A percentile compares a stretch with the other conserved stretches of the same genome.
These are phyloP conservation scores for Babyrousa celebensis DNA, from an alignment of 2,797 vertebrate genomes.

Conservation along the genomic window DNA sequence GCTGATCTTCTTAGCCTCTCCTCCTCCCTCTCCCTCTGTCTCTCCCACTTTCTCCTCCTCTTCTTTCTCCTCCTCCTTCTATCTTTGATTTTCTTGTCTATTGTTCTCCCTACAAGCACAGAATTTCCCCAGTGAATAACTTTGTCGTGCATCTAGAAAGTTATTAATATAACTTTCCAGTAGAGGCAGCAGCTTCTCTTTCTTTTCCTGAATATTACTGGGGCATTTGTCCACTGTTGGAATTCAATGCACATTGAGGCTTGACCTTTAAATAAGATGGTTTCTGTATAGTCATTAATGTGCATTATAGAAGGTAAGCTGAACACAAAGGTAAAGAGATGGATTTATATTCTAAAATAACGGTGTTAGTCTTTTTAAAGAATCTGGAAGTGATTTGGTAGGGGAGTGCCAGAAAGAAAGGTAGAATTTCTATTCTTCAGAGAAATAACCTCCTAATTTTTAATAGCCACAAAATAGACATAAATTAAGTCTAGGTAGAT, in stretches of 20 bases:
- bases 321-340: not conserved
- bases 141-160: slow-evolving; percentile 81
- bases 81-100: slow-evolving; percentile 67
- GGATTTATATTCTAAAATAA: not conserved
- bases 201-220: slow-evolving; percentile 74
- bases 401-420: not conserved
- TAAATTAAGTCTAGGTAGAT: not conserved
- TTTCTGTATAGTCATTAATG: slow-evolving; percentile 76
- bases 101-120: slow-evolving; percentile 76
- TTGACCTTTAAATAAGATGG: slow-evolving; percentile 77
- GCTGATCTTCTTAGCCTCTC: slow-evolving; percentile 56
- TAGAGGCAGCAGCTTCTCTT: slow-evolving; percentile 73
- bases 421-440: not conserved
- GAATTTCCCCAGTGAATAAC: slow-evolving; percentile 85
- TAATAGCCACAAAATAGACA: not conserved
- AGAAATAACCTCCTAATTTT: slow-evolving; percentile 11
- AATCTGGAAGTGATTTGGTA: not conserved
- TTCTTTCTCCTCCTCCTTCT: not conserved
- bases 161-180: slow-evolving; percentile 82
- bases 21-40: no score
- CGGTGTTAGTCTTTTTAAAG: not conserved
- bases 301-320: slow-evolving; percentile 65
- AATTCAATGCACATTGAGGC: slow-evolving; percentile 63
- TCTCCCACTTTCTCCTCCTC: not conserved
- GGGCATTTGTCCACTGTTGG: slow-evolving; percentile 58